Base-by-base conservation (phyloP, 2,888 invertebrate species). In the Drosophila prostipennis region DNA sequence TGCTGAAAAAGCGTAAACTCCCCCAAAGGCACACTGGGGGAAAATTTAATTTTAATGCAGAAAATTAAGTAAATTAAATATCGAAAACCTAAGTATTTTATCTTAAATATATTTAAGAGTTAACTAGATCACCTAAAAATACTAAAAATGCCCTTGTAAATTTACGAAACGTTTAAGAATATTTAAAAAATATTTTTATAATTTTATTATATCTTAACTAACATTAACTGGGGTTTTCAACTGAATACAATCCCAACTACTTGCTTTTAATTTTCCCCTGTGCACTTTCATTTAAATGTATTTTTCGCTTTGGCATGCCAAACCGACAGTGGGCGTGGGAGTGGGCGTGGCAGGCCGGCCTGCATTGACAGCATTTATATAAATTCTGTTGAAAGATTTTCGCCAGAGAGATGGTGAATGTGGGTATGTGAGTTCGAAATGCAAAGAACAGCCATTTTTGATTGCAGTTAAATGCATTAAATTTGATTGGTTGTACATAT, bases 381-480 rank as follows among this genome's bases (percentile, higher is more conserved):
- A 54, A 68, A 54, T 65, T 72, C 69, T 72, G 59, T 53, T 73
- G 65, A 65, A 65, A 63, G 57, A 53, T 46, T 64, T 76, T 69
- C 19, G 51, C 36, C 14, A 16, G 36, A n/a, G 29, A 46, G 29
- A 48, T 46, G 32, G 29, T 11, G 6, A 46, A 8, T 45, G 53
- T 39, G 37, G 1, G 29, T 45, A 14, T 42, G 48, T 36, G 34
- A 63, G 26, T 53, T 80, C 16, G 84, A 74, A 68, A 64, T 67
- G 74, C 69, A 72, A 48, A 56, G 54, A 73, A 71, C 64, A 76
- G 55, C 64, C 61, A 77, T 63, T 79, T 78, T 65, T 71, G 80
- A 87, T 73, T 89, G 89, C 85, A 85, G 89, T 78, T 73, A 60
- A 87, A 87, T 78, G 74, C 87, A 86, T 89, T 89, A 87, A 78